Evolutionary conservation across 2,113 vertebrate genomes (phyloP).

Genomic region (Platysteira castanea): DNA sequence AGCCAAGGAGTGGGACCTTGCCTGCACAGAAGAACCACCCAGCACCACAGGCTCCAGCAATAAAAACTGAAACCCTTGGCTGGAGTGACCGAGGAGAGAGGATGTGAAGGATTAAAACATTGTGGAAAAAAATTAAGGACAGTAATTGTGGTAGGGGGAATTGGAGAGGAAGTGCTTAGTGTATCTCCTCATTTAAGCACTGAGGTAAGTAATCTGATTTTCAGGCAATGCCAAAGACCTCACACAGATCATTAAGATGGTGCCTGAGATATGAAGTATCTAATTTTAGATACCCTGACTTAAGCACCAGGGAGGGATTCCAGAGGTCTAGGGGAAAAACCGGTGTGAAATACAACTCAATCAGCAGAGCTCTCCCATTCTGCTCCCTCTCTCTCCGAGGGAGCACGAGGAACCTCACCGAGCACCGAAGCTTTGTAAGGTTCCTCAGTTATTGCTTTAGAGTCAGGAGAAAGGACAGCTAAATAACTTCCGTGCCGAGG

Average conservation of each 20-base stretch:
- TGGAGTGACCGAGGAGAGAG: background rate
- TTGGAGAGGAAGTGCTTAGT: background rate
- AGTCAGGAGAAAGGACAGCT: background rate
- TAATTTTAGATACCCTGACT: conserved; percentile 40
- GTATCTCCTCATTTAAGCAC: background rate
- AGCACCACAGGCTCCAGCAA: background rate
- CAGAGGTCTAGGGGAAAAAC: background rate
- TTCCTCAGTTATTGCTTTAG: background rate
- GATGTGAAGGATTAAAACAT: background rate
- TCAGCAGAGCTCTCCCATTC: background rate
- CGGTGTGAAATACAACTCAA: background rate
- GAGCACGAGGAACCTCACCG: background rate
- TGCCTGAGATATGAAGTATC: conserved; percentile 50
- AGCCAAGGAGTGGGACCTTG: background rate
- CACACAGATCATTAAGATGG: conserved; percentile 61
- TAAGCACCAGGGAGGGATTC: background rate
- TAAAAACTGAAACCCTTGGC: background rate
- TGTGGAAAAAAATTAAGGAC: background rate
- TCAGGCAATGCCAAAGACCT: conserved; percentile 49
- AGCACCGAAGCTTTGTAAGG: background rate
- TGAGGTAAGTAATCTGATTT: conserved; percentile 44
- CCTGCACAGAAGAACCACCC: background rate
- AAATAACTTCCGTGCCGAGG: background rate
- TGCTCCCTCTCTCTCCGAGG: background rate
- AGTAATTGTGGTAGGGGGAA: background rate